phyloP scores from a whole-genome alignment of 2,888 invertebrate genomes.

The Prosopocoilus inquinatus region DNA sequence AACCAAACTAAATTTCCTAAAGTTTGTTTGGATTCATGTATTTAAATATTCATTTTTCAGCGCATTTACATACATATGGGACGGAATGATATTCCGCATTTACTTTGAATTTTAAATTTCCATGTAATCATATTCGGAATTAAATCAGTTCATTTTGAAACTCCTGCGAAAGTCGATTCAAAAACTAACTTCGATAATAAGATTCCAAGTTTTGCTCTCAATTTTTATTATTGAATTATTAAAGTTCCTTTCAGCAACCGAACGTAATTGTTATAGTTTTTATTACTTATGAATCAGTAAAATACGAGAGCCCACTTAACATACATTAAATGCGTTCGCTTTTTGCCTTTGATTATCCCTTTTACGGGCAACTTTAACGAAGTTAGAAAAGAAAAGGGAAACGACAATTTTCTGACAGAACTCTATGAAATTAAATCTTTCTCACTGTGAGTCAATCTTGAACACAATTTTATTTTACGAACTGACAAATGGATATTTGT shows the following conservation, averaged over 20 bases:
- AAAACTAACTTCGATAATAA: constrained; percentile 13
- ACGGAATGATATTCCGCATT: constrained; percentile 50
- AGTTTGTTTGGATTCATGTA: constrained; percentile 50
- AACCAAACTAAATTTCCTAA: constrained; percentile 48
- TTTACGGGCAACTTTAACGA: too few relatives aligned
- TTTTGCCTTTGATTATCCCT: too few relatives aligned
- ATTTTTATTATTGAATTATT: constrained; percentile 10
- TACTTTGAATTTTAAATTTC: constrained; percentile 53
- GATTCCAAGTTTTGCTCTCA: constrained; percentile 4
- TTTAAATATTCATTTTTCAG: constrained; percentile 53
- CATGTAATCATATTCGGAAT: constrained; percentile 53
- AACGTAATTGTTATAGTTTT: not conserved
- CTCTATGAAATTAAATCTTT: too few relatives aligned
- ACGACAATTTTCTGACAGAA: too few relatives aligned
- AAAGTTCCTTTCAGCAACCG: not conserved
- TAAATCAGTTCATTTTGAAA: constrained; percentile 52
- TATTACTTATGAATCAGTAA: too few relatives aligned
- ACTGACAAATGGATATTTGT: too few relatives aligned
- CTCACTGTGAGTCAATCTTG: too few relatives aligned
- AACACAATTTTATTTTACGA: too few relatives aligned
- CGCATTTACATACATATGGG: constrained; percentile 53
- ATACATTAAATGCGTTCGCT: too few relatives aligned
- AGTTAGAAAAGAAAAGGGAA: too few relatives aligned
- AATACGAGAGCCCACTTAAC: too few relatives aligned
- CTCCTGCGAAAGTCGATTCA: constrained; percentile 36